These are phyloP conservation scores for Cistogaster globosa DNA, from an alignment of 2,888 invertebrate species.

Conservation along the genomic window DNA sequence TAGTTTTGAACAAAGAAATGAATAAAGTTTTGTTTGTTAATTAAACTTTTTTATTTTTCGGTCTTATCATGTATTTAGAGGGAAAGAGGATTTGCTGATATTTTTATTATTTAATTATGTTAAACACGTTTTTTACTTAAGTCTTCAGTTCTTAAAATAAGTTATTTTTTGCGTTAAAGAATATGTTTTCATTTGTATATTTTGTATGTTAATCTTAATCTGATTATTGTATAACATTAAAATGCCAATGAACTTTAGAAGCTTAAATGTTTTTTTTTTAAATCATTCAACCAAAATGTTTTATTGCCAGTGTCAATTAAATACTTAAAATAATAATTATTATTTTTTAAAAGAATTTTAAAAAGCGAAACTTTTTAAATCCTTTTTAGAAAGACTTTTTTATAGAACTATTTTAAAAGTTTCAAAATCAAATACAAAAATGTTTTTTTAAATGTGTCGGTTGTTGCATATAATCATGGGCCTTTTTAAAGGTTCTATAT, in stretches of 20 bases:
- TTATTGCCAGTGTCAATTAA: background rate
- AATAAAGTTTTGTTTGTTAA: slow-evolving; percentile 4
- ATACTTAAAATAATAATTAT: background rate
- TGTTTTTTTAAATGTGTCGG: no score
- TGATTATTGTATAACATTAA: slow-evolving; percentile 10
- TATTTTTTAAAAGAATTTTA: background rate
- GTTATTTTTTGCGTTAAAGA: background rate
- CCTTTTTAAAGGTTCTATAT: no score
- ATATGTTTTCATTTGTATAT: slow-evolving; percentile 10
- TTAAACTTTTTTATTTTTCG: background rate
- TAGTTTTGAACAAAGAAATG: background rate
- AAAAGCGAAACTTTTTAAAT: background rate
- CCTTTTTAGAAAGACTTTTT: no score
- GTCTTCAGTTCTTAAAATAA: slow-evolving; percentile 37
- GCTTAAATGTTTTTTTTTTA: background rate
- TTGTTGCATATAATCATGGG: no score
- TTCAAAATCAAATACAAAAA: no score
- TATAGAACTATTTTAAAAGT: no score
- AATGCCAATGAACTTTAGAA: slow-evolving; percentile 36
- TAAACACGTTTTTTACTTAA: slow-evolving; percentile 56
- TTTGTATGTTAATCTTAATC: slow-evolving; percentile 44
- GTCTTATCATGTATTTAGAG: background rate
- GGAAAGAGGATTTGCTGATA: background rate
- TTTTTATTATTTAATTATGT: slow-evolving; percentile 36
- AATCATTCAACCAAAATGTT: background rate